Evolutionary conservation across 2,113 vertebrate genomes (phyloP).

Genomic region (Paramisgurnus dabryanus): DNA sequence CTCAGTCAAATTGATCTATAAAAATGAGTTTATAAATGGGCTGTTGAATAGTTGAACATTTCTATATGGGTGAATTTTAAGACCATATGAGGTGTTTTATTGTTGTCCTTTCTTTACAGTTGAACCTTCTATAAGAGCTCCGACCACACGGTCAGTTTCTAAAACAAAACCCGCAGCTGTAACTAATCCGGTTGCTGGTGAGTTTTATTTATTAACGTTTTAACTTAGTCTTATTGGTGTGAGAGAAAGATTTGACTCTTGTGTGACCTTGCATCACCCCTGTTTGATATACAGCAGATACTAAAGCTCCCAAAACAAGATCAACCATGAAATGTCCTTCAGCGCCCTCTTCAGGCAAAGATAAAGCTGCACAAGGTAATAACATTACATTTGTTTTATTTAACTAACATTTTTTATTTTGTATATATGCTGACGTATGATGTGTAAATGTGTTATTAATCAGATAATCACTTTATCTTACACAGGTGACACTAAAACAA

Average conservation of each 20-base stretch:
- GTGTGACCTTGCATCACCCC: background rate
- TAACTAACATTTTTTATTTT: background rate
- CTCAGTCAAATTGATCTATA: background rate
- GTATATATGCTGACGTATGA: background rate
- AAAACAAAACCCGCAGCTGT: slow-evolving; percentile 48
- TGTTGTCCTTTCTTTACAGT: slow-evolving; percentile 48
- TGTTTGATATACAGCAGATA: slow-evolving; percentile 9
- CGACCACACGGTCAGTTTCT: slow-evolving; percentile 60
- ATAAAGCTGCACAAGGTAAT: slow-evolving; percentile 20
- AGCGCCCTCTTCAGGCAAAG: slow-evolving; percentile 46
- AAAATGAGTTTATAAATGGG: background rate
- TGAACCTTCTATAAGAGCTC: slow-evolving; percentile 41
- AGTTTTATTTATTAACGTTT: background rate
- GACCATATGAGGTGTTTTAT: background rate
- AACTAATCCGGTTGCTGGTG: slow-evolving; percentile 57
- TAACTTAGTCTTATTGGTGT: background rate
- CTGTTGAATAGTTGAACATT: no score
- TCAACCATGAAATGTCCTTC: slow-evolving; percentile 38
- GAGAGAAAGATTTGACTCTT: background rate
- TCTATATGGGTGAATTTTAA: no score
- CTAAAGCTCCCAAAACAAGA: slow-evolving; percentile 55
- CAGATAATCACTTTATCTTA: background rate
- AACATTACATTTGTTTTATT: background rate
- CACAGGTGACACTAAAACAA: background rate
- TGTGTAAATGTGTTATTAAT: background rate